Base-by-base conservation (phyloP, 2,797 vertebrate genomes). In the Melanotaenia pygmaea region DNA sequence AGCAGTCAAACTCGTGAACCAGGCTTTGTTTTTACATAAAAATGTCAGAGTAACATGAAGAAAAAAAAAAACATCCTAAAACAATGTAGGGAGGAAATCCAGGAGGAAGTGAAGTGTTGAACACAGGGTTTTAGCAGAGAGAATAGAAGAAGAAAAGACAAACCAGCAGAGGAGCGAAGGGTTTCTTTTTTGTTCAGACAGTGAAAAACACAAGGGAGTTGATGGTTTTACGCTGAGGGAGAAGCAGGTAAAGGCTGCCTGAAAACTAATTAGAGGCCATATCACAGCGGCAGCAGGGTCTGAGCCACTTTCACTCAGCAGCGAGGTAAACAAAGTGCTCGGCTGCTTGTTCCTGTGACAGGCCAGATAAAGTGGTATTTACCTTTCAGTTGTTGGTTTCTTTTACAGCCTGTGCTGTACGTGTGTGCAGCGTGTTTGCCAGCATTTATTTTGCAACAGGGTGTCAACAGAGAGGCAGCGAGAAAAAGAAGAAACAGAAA, bases 281-380 rank as follows among this genome's bases (percentile, higher is more conserved):
- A 91, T 92, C 90, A 79, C 80, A 77, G 13, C 84, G 51, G 83
- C 91, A 78, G 86, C 89, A 86, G 86, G 85, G 85, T 68, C 85
- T 80, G 82, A 90, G 88, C 86, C 87, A 74, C 84, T 89, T 71
- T 83, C 75, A 59, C 73, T 89, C 86, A 70, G 80, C 82, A 8
- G 32, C 82, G 88, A 84, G 87, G 91, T 91, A 91, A 92, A 92
- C 90, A 91, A 88, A 77, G 86, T 69, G 84, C 88, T 87, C 26
- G 50, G 86, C 84, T 65, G 87, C 85, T 83, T 82, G 86, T 84
- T 85, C 84, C 87, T 90, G 89, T 88, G 82, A 88, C 90, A 89
- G 88, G 71, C 69, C 89, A 91, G 89, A 92, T 91, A 91, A 90
- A 92, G 84, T 75, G 84, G 34, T 91, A 83, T 91, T 92, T 91